phyloP scores from a whole-genome alignment of 2,797 vertebrate genomes.

The Enoplosus armatus region DNA sequence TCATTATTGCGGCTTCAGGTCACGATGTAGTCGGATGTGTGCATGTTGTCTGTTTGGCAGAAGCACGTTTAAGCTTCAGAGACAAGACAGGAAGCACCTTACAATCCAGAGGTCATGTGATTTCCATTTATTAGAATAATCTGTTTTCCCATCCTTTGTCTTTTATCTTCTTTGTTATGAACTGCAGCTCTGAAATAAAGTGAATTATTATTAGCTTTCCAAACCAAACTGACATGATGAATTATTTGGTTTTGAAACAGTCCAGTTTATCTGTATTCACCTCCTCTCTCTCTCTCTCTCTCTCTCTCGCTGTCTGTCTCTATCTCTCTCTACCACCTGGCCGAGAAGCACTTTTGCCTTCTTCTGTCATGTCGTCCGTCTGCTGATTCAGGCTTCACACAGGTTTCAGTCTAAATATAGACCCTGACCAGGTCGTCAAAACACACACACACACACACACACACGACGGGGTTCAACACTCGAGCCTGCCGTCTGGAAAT shows the following conservation, averaged over 20 bases:
- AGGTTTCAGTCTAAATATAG: slow-evolving; percentile 57
- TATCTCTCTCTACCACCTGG: slow-evolving; percentile 44
- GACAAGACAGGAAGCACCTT: not conserved
- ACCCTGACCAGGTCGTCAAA: not conserved
- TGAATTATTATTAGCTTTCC: slow-evolving; percentile 16
- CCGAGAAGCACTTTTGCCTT: slow-evolving; percentile 14
- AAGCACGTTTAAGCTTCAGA: not conserved
- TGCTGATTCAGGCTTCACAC: slow-evolving; percentile 68
- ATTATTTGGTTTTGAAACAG: slow-evolving; percentile 20
- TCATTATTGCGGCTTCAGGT: not conserved
- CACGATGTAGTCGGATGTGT: not conserved
- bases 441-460: slow-evolving; percentile 1
- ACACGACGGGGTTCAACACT: slow-evolving; percentile 3
- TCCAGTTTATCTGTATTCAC: not conserved
- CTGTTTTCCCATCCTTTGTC: not conserved
- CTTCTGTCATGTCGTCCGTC: slow-evolving; percentile 1
- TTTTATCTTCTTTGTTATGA: not conserved
- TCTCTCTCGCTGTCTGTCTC: slow-evolving; percentile 3
- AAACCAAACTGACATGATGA: slow-evolving; percentile 12
- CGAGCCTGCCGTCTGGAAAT: slow-evolving; percentile 17
- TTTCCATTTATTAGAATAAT: slow-evolving; percentile 6
- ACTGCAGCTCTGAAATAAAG: not conserved
- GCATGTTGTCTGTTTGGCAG: not conserved
- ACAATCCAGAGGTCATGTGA: not conserved
- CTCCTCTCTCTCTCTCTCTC: not conserved